A percentile compares a stretch with the other conserved stretches of the same genome.
These are phyloP conservation scores for Bombus turneri DNA, from an alignment of 1,140 invertebrate genomes.

Conservation along the genomic window DNA sequence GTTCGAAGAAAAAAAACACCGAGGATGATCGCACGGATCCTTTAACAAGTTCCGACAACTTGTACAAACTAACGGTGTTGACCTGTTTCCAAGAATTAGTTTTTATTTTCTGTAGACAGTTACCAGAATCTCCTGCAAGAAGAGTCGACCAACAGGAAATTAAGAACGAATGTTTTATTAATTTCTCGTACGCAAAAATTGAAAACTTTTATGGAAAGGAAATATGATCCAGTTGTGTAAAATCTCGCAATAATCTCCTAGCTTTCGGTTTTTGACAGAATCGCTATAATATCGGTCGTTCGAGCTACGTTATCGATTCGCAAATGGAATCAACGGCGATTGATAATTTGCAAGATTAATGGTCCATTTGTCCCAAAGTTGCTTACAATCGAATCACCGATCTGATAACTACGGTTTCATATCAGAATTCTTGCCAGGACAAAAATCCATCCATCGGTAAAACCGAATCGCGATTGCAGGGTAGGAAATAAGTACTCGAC, in stretches of 20 bases:
- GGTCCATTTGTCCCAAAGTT: neutral
- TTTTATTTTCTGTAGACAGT: neutral
- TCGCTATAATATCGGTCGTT: too few species aligned
- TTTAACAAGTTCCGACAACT: neutral
- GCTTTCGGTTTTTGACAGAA: rapidly evolving
- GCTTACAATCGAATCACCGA: neutral
- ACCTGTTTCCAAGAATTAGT: neutral
- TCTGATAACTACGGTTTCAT: neutral
- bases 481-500: conserved; percentile 1
- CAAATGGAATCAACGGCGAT: neutral
- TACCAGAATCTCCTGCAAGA: neutral
- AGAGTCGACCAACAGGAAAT: neutral
- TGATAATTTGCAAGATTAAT: neutral
- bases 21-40: neutral
- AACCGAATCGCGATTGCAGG: conserved; percentile 12
- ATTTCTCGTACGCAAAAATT: neutral
- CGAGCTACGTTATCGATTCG: too few species aligned
- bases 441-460: too few species aligned
- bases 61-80: conserved; percentile 3
- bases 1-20: neutral
- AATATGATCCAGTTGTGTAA: neutral
- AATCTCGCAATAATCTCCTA: too few species aligned
- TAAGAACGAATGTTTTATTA: too few species aligned
- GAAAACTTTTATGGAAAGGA: neutral
- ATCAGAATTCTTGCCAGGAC: neutral